Conservation (phyloP, 2,888 invertebrate genomes). For the Rhingia campestris region DNA sequence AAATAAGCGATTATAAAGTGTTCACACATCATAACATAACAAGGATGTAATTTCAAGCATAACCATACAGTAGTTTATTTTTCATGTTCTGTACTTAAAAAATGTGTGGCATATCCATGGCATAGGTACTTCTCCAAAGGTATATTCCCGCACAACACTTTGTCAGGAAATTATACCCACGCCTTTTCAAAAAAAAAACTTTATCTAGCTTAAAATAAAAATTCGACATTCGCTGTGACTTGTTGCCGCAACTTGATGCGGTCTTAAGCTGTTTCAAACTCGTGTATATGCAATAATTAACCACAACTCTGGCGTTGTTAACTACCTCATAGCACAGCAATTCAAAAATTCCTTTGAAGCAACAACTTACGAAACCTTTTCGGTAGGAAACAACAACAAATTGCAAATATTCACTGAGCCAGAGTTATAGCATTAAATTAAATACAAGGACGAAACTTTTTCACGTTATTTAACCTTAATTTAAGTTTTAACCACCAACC, state of each 20-base stretch:
- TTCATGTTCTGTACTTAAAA: too few relatives aligned
- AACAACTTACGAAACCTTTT: neutral
- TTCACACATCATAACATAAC: too few relatives aligned
- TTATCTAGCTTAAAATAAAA: too few relatives aligned
- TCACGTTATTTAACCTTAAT: conserved; percentile 31
- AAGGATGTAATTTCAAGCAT: too few relatives aligned
- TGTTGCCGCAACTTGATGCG: neutral
- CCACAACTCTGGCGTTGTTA: neutral
- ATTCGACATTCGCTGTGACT: too few relatives aligned
- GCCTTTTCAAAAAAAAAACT: too few relatives aligned
- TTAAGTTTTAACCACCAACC: conserved; percentile 16
- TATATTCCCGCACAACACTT: too few relatives aligned
- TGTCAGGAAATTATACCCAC: too few relatives aligned
- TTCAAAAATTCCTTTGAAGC: neutral
- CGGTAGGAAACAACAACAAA: neutral
- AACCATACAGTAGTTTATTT: too few relatives aligned
- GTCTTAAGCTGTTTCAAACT: neutral
- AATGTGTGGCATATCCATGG: too few relatives aligned
- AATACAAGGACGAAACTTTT: conserved; percentile 16
- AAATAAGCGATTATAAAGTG: too few relatives aligned
- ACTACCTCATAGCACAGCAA: neutral
- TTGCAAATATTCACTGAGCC: neutral
- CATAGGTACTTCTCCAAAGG: too few relatives aligned
- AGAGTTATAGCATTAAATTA: neutral
- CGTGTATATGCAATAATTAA: conserved; percentile 1